Evolutionary conservation across 2,797 vertebrate species (phyloP), one percentile per base, ranked within the genome.

Genomic region (Clarias platycephalus): DNA sequence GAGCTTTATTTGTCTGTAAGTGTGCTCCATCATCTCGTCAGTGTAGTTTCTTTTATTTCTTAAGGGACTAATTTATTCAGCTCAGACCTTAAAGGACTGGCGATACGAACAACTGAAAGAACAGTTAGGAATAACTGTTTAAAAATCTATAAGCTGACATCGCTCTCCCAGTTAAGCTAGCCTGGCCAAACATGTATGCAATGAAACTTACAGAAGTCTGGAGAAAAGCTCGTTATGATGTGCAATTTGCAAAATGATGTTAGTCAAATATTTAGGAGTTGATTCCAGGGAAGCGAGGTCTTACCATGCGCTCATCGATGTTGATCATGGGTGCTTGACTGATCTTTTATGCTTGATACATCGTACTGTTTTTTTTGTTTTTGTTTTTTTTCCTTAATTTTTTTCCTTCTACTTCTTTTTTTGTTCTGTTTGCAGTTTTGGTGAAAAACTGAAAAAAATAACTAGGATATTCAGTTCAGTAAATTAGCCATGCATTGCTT

Each of bases 291-390:
- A 89, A 84, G 85, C 79, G 62, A 86, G 83, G 66, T 88, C 66
- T 84, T 91, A 90, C 89, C 90, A 89, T 90, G 88, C 89, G 78
- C 83, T 88, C 86, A 86, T 89, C 34, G 63, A 81, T 34, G 37
- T 34, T 78, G 40, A 34, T 83, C 60, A n/a, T 84, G 88, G 84
- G 87, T 87, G 84, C 85, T 84, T 84, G 83, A 86, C 74, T 86
- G 85, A 87, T 86, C 91, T 90, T 90, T 91, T 76, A 91, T 91
- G 91, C 92, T 94, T 91, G 92, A 91, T 91, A 86, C 90, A 78
- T 92, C 87, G 84, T 92, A 86, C 82, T 91, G 89, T 92, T 90
- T 91, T 89, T 91, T 88, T 88, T 83, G 90, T 91, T 89, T 89
- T 88, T n/a, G n/a, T n/a, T 87, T 89, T 89, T 57, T 0, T 22